These are phyloP conservation scores for Anaspis maculata DNA, from an alignment of 2,888 invertebrate genomes.

Conservation along the genomic window DNA sequence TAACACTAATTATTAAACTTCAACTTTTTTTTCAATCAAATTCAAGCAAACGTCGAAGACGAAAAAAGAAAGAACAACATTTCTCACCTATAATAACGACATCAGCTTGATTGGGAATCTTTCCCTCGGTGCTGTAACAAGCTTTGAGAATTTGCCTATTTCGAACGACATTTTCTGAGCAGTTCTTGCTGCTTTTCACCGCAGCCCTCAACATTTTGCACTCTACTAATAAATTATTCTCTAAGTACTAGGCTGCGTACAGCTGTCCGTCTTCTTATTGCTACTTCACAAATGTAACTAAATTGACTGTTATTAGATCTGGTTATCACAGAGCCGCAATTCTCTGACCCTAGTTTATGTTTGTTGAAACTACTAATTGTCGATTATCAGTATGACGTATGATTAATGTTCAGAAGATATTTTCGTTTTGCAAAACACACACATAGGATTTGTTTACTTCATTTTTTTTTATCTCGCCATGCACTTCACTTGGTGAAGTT, in stretches of 20 bases:
- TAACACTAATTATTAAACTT: too few species aligned
- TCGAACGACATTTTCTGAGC: slow-evolving; percentile 1
- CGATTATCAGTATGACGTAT: slow-evolving; percentile 5
- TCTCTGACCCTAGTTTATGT: slow-evolving; percentile 13
- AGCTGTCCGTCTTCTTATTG: slow-evolving; percentile 6
- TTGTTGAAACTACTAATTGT: slow-evolving; percentile 12
- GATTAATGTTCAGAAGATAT: too few species aligned
- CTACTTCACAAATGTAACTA: slow-evolving; percentile 23
- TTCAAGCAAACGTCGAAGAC: too few species aligned
- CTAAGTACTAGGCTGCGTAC: slow-evolving; percentile 5
- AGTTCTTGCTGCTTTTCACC: slow-evolving; percentile 1
- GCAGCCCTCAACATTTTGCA: slow-evolving; percentile 2
- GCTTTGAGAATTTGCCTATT: slow-evolving; percentile 2
- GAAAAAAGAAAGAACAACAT: too few species aligned
- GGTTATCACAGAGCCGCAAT: slow-evolving; percentile 11
- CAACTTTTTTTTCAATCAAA: too few species aligned
- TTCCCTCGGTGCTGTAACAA: slow-evolving; percentile 12
- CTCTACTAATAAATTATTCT: too few species aligned
- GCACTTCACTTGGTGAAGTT: too few species aligned
- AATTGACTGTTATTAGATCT: slow-evolving; percentile 28
- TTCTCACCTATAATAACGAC: slow-evolving; percentile 67
- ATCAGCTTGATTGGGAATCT: slow-evolving; percentile 54
- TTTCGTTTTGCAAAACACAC: too few species aligned
- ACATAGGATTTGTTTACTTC: too few species aligned
- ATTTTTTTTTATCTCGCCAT: too few species aligned